Evolutionary conservation across 2,888 invertebrate genomes (phyloP).

Genomic region (Oscheius sp.): DNA sequence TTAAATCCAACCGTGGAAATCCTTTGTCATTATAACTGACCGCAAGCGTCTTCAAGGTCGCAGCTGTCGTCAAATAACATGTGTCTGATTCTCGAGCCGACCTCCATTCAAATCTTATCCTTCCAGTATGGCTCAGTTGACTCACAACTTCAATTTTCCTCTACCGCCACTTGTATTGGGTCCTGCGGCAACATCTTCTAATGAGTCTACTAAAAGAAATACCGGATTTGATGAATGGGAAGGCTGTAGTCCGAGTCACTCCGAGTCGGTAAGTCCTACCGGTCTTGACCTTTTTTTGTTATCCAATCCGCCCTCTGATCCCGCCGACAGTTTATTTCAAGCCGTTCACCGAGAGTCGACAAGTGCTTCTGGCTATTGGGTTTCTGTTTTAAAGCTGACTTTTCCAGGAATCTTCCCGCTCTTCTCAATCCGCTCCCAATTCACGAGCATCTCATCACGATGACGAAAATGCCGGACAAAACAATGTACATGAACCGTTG

Average conservation of each 20-base stretch:
- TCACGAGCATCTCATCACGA: slow-evolving; percentile 27
- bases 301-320: slow-evolving; percentile 27
- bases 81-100: slow-evolving; percentile 23
- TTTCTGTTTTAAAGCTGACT: not conserved
- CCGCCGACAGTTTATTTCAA: slow-evolving; percentile 19
- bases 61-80: slow-evolving; percentile 34
- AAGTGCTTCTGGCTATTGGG: slow-evolving; percentile 6
- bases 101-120: too few species aligned
- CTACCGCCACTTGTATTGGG: slow-evolving; percentile 10
- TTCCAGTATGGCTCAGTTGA: slow-evolving; percentile 26
- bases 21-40: slow-evolving; percentile 25
- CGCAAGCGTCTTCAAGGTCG: slow-evolving; percentile 26
- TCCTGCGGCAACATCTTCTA: not conserved
- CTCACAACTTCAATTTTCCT: slow-evolving; percentile 7
- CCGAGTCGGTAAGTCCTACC: slow-evolving; percentile 19
- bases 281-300: slow-evolving; percentile 23
- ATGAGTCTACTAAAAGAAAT: slow-evolving; percentile 17
- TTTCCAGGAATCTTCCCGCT: slow-evolving; percentile 16
- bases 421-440: slow-evolving; percentile 20
- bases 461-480: not conserved
- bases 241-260: slow-evolving; percentile 28
- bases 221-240: slow-evolving; percentile 20
- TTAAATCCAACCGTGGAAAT: not conserved
- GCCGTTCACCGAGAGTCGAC: slow-evolving; percentile 1
- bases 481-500: slow-evolving; percentile 7